Percentiles rank a stretch among this genome's conserved stretches.
Evolutionary conservation across 1,140 invertebrate genomes (phyloP).

Genomic region (Steinernema feltiae): DNA sequence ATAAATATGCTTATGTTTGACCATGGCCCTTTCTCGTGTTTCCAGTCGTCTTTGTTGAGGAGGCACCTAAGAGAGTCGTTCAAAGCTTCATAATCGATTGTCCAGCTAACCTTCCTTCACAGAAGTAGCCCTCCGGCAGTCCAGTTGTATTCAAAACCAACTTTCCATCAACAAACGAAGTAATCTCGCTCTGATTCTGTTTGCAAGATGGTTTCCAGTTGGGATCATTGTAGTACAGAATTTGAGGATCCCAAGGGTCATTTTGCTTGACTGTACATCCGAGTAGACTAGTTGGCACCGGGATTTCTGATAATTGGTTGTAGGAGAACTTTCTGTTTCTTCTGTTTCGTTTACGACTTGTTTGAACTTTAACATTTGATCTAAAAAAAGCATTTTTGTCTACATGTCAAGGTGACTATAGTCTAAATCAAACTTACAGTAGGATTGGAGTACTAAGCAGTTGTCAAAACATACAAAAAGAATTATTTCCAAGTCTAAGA

Average conservation of each 20-base stretch:
- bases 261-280: background rate
- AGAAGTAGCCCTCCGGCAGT: background rate
- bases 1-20: background rate
- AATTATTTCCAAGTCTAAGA: no score
- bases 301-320: background rate
- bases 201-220: background rate
- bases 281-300: background rate
- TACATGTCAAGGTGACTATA: no score
- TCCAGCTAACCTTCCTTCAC: background rate
- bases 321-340: background rate
- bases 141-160: background rate
- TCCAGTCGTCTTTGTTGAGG: background rate
- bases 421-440: background rate
- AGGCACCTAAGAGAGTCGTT: background rate
- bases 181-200: background rate
- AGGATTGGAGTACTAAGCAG: background rate
- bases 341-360: background rate
- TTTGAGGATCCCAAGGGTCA: background rate
- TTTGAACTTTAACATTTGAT: background rate
- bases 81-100: background rate
- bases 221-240: background rate
- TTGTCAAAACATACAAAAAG: no score
- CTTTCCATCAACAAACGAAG: background rate
- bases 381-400: background rate
- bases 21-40: background rate